Base-by-base conservation (phyloP, 2,888 invertebrate species). In the Malthinus flaveolus region DNA sequence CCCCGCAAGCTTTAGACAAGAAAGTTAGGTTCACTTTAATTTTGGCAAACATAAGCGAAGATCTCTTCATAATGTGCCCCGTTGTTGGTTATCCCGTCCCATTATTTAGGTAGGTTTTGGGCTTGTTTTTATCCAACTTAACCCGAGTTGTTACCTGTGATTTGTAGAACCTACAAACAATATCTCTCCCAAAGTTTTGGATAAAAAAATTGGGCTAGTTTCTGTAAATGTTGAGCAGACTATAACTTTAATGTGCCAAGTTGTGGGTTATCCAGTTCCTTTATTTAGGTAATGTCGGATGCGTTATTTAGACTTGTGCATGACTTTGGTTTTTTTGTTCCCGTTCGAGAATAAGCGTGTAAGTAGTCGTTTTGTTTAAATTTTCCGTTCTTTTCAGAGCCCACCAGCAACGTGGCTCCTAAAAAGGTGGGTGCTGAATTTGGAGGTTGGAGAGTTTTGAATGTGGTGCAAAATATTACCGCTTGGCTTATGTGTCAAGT, bases 81-180 rank as follows among this genome's bases (percentile, higher is more conserved):
- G 84, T 87, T 64, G 85, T 86, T 73, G 87, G 86, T 71, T 88
- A 81, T 75, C 89, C 89, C 60, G 84, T 84, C 64, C 89, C 89
- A 36, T 32, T 13, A 15, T 45, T 31, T 11, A 45, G 34, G 49
- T 49, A 49, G 34, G 34, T 49, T 7, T 10, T 42, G 15, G 10
- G n/a, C n/a, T 32, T 7, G n/a, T 36, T 12, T 35, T 10, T 35
- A 10, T 3, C 35, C 35, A 9, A 8, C 9, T 45, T 34, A 23
- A 2, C 23, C 23, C 23, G 23, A 5, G 23, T 23, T 23, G 23
- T 23, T 23, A 23, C 47, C 9, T 39, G 47, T 7, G 8, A 33
- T 83, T 60, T 84, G 73, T 85, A 88, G 87, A 87, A 80, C 87
- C 87, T 47, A 87, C 86, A 50, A 87, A 83, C 80, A 86, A 87